A percentile compares a stretch with the other conserved stretches of the same genome.
phyloP scores from a whole-genome alignment of 2,888 invertebrate species.

The Heliconius ismenius region DNA sequence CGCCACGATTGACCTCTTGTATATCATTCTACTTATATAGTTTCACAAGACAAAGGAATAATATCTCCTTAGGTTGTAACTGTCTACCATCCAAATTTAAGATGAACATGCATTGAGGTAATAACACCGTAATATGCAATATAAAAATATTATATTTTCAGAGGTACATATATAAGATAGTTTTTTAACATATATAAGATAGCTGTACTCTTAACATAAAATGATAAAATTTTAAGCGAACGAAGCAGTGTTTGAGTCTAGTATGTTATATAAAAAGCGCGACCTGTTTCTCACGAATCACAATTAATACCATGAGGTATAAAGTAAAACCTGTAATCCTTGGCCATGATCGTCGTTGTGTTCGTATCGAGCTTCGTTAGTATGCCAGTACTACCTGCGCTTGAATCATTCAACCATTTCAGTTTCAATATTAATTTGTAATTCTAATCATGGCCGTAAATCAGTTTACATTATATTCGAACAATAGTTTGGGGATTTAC shows the following conservation, averaged over 20 bases:
- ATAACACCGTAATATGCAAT: too few relatives aligned
- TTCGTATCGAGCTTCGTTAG: background rate
- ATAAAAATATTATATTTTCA: too few relatives aligned
- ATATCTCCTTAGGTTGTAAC: too few relatives aligned
- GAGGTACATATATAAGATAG: too few relatives aligned
- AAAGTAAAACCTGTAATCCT: constrained; percentile 4
- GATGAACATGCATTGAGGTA: too few relatives aligned
- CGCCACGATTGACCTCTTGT: too few relatives aligned
- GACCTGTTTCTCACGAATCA: background rate
- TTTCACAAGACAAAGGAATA: too few relatives aligned
- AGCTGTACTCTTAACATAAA: too few relatives aligned
- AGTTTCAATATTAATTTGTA: constrained; percentile 5
- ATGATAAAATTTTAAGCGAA: background rate
- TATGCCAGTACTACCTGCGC: constrained; percentile 1
- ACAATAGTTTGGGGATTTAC: constrained; percentile 26
- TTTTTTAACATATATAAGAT: too few relatives aligned
- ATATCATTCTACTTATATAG: too few relatives aligned
- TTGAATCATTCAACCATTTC: constrained; percentile 15
- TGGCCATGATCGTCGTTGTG: constrained; percentile 8
- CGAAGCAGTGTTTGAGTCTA: background rate
- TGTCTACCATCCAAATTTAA: too few relatives aligned
- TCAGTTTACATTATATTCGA: constrained; percentile 2
- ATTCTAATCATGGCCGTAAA: constrained; percentile 18
- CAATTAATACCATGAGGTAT: background rate
- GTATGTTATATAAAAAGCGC: background rate